Base-by-base conservation (phyloP, 1,140 invertebrate species). In the Carposina sasakii region DNA sequence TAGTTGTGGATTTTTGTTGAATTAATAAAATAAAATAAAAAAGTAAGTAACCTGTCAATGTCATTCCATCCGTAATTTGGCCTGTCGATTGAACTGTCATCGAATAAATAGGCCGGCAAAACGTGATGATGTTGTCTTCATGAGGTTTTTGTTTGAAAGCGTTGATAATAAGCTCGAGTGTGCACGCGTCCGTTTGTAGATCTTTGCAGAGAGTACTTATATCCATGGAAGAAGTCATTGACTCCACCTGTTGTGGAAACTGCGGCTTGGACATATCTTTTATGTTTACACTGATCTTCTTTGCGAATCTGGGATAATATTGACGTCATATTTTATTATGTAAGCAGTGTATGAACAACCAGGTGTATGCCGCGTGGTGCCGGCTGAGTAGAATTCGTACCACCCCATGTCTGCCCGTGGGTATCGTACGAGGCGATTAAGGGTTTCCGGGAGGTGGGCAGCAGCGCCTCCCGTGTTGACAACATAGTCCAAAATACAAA, bases 41-140 rank as follows among this genome's bases (percentile, higher is more conserved):
- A n/a, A n/a, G n/a, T n/a, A n/a, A n/a, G n/a, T 60, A 59, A 85
- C 84, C 84, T 51, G 72, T 85, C 8, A 86, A 60, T 1, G 65
- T 67, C 33, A 69, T 77, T 16, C 82, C 81, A 34, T 76, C 68
- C 15, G 59, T 60, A 15, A 86, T 39, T 44, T 86, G 74, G 4
- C 73, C 72, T 1, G 55, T 68, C 15, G 62, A 69, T 40, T 76
- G 75, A n/a, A 85, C 61, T 4, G 69, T 46, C 39, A 84, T 45
- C 13, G 85, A 86, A 55, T 85, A 86, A 12, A 85, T 75, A 6
- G 85, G 85, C 56, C 79, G 76, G 41, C 74, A 76, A 58, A 82
- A 85, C 4, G 69, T 73, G 1, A 86, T 82, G 17, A 81, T 63
- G 41, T 81, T 76, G 36, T 85, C 85, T 58, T 85, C 82, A 48